These are phyloP conservation scores for Gouania willdenowi DNA, from an alignment of 2,797 vertebrate species.

Conservation along the genomic window DNA sequence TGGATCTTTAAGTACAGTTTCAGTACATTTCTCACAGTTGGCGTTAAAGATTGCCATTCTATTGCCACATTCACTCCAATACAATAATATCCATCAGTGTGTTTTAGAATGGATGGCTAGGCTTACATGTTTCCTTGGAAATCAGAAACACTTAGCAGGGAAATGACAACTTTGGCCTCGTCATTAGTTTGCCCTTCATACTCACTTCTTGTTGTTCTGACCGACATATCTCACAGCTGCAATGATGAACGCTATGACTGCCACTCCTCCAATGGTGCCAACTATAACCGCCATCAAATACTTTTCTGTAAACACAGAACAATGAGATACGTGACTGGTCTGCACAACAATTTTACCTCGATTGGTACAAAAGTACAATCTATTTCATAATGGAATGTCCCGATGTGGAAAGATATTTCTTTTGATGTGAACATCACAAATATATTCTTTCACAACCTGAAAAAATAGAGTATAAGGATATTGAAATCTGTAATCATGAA, in stretches of 20 bases:
- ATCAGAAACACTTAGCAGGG: slow-evolving; percentile 44
- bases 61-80: slow-evolving; percentile 53
- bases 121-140: slow-evolving; percentile 75
- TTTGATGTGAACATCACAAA: too few species aligned
- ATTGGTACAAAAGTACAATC: too few species aligned
- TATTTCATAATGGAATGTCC: too few species aligned
- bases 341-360: too few species aligned
- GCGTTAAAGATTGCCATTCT: too few species aligned
- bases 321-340: too few species aligned
- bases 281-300: slow-evolving; percentile 85
- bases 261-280: slow-evolving; percentile 89
- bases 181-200: slow-evolving; percentile 37
- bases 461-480: too few species aligned
- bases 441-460: too few species aligned
- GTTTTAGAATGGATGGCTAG: slow-evolving; percentile 79
- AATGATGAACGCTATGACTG: slow-evolving; percentile 89
- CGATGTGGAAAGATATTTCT: too few species aligned
- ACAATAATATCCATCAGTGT: slow-evolving; percentile 33
- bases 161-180: slow-evolving; percentile 21
- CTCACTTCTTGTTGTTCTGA: slow-evolving; percentile 93
- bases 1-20: slow-evolving; percentile 52
- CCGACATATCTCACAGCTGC: slow-evolving; percentile 89
- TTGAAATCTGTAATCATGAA: too few species aligned
- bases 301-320: slow-evolving; percentile 67
- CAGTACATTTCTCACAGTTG: too few species aligned